Evolutionary conservation across 1,140 invertebrate species (phyloP).

Genomic region (Pteromalus puparum): DNA sequence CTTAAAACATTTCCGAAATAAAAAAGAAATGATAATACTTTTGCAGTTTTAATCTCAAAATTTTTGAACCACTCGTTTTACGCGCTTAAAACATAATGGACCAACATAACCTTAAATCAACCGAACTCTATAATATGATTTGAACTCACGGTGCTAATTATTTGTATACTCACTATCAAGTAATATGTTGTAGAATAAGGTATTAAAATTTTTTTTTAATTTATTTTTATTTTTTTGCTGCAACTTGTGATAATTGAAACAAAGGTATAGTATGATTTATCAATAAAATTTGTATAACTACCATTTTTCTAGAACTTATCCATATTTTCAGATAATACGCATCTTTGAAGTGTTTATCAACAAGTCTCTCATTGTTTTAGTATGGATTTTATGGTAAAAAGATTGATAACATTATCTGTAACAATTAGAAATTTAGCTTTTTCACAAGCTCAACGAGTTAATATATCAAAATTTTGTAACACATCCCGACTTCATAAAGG

Average conservation of each 20-base stretch:
- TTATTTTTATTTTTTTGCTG: background rate
- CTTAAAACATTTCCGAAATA: too few species aligned
- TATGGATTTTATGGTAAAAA: constrained; percentile 46
- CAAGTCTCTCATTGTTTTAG: background rate
- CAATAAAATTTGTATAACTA: too few species aligned
- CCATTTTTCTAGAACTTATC: background rate
- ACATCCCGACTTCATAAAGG: constrained; percentile 17
- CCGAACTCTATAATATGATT: background rate
- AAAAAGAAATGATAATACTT: too few species aligned
- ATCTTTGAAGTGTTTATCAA: background rate
- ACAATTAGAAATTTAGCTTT: constrained; percentile 44
- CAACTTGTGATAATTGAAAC: constrained; percentile 1
- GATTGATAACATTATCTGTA: constrained; percentile 39
- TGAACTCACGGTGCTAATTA: constrained; percentile 9
- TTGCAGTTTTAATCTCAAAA: too few species aligned
- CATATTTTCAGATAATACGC: background rate
- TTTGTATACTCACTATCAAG: background rate
- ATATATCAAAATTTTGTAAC: constrained; percentile 27
- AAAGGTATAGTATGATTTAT: constrained; percentile 5
- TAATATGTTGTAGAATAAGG: constrained; percentile 4
- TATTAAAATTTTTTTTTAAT: background rate
- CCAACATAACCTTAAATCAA: background rate
- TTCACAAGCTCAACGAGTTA: constrained; percentile 29
- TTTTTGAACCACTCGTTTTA: too few species aligned
- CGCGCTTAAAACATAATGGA: background rate